Conservation (phyloP, 1,140 invertebrate species). For the Leptopilina clavipes region DNA sequence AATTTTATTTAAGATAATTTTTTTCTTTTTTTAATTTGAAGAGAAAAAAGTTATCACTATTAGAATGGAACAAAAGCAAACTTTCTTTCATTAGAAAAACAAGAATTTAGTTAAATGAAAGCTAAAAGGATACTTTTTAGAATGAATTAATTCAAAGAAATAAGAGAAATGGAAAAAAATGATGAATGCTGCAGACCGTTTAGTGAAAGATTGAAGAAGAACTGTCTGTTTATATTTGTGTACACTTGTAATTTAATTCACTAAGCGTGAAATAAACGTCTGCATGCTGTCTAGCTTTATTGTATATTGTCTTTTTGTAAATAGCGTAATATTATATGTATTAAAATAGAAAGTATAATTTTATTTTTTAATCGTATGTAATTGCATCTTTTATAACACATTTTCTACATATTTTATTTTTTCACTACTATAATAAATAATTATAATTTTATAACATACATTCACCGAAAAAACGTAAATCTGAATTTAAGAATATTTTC, state of each 20-base stretch:
- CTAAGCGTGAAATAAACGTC: constrained; percentile 19
- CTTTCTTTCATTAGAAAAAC: constrained; percentile 15
- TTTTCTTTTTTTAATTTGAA: no score
- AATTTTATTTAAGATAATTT: no score
- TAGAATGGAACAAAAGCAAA: not conserved
- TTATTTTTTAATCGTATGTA: not conserved
- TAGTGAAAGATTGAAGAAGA: not conserved
- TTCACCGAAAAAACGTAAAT: no score
- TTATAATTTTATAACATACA: no score
- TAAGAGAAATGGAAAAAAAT: not conserved
- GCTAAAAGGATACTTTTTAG: not conserved
- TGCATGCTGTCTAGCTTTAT: not conserved
- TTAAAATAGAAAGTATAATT: constrained; percentile 2
- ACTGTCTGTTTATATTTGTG: not conserved
- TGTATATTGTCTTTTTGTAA: not conserved
- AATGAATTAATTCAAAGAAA: constrained; percentile 1
- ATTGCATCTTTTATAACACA: not conserved
- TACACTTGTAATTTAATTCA: not conserved
- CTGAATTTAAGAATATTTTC: no score
- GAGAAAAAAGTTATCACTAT: not conserved
- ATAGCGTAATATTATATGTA: not conserved
- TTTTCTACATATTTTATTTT: not conserved
- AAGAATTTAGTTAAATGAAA: not conserved
- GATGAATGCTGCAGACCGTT: not conserved
- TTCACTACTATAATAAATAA: no score